Percentiles rank a stretch among this genome's conserved stretches.
phyloP scores from a whole-genome alignment of 2,113 vertebrate species.

The Eulemur macaco region DNA sequence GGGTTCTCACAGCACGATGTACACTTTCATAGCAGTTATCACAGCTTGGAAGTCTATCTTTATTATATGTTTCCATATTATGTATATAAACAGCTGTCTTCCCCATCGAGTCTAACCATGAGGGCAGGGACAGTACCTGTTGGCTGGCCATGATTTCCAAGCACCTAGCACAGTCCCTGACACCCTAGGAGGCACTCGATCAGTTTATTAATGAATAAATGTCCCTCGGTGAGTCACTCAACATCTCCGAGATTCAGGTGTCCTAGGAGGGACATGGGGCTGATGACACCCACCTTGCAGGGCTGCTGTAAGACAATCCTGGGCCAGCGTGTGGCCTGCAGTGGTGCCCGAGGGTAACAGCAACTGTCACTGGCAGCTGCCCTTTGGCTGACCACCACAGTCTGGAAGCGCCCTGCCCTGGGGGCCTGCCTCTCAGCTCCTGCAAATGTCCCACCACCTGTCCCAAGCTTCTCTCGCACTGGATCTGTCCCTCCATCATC shows the following conservation, averaged over 20 bases:
- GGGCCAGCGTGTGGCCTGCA: too few relatives aligned
- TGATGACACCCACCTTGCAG: background rate
- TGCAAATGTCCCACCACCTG: background rate
- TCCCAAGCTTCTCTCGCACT: background rate
- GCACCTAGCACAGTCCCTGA: too few relatives aligned
- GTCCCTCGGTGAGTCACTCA: background rate
- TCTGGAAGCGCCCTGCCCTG: background rate
- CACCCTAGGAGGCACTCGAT: background rate
- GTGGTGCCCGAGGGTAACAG: background rate
- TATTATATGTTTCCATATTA: background rate
- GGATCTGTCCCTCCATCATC: background rate
- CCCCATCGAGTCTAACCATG: fast-evolving
- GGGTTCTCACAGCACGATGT: background rate
- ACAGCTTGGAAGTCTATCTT: background rate
- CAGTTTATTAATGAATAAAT: background rate
- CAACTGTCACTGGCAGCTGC: too few relatives aligned
- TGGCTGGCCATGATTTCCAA: background rate
- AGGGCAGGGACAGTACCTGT: background rate
- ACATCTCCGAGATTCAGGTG: background rate
- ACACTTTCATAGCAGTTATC: background rate
- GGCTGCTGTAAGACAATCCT: background rate
- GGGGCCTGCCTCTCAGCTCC: background rate
- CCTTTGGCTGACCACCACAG: background rate
- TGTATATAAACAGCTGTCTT: background rate
- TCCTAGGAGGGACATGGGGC: background rate